Evolutionary conservation across 2,113 vertebrate species (phyloP).

Genomic region (Myiopsitta monachus): DNA sequence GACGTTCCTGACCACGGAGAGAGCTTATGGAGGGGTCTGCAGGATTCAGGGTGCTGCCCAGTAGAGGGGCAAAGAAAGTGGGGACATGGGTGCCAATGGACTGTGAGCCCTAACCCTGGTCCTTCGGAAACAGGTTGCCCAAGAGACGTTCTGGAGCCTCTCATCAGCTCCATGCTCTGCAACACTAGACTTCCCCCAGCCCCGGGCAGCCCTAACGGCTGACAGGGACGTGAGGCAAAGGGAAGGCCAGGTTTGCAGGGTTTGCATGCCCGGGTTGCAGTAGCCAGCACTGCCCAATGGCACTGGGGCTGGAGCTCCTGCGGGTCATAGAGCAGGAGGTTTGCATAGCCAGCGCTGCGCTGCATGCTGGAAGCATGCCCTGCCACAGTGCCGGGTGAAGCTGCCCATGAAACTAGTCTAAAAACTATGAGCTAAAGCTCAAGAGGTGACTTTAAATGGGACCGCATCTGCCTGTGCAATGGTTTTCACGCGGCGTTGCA

Average conservation of each 20-base stretch:
- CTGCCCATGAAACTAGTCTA: not conserved
- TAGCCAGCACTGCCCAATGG: not conserved
- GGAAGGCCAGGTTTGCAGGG: not conserved
- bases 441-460: not conserved
- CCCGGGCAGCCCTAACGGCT: accelerated
- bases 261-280: accelerated
- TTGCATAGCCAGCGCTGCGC: accelerated
- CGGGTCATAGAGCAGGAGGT: accelerated
- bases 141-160: not conserved
- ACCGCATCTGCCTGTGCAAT: accelerated
- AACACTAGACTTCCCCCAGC: not conserved
- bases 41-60: not conserved
- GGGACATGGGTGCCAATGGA: accelerated
- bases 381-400: not conserved
- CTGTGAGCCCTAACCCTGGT: not conserved
- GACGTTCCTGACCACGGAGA: accelerated
- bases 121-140: not conserved
- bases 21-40: not conserved
- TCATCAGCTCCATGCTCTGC: not conserved
- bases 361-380: accelerated
- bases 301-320: accelerated
- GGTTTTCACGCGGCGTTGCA: not conserved
- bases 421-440: not conserved
- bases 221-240: not conserved
- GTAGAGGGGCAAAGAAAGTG: accelerated